phyloP scores from a whole-genome alignment of 2,797 vertebrate species.

The Balearica regulorum region DNA sequence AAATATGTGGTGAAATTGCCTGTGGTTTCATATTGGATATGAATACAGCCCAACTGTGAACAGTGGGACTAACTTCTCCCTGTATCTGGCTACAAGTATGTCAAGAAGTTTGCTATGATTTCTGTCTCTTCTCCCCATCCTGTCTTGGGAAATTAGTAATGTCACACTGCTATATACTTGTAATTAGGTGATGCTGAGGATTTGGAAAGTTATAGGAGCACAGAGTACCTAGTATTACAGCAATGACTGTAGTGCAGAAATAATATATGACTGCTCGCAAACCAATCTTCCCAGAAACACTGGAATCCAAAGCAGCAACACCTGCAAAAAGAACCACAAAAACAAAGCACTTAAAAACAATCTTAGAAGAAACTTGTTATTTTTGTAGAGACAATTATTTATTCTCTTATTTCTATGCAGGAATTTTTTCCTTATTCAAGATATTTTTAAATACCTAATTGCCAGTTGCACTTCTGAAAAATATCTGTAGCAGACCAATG shows the following conservation, averaged over 20 bases:
- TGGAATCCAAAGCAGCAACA: constrained; percentile 94
- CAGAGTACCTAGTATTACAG: constrained; percentile 88
- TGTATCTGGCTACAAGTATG: neutral
- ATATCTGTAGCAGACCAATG: neutral
- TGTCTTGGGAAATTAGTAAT: neutral
- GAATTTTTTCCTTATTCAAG: neutral
- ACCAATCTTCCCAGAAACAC: constrained; percentile 92
- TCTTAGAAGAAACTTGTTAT: neutral
- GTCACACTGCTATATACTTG: neutral
- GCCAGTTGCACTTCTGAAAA: neutral
- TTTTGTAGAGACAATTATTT: neutral
- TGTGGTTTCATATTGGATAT: neutral
- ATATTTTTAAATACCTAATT: neutral
- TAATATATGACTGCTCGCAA: constrained; percentile 92
- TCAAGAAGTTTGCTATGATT: neutral
- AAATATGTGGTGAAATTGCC: neutral
- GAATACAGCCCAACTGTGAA: neutral
- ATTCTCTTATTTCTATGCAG: neutral
- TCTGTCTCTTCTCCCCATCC: neutral
- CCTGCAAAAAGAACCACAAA: constrained; percentile 74
- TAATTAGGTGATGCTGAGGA: neutral
- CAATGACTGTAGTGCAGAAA: constrained; percentile 90
- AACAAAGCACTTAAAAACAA: neutral
- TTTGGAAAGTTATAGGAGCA: neutral
- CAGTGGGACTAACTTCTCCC: neutral